phyloP scores from a whole-genome alignment of 2,113 vertebrate species.

The Steatornis caripensis region DNA sequence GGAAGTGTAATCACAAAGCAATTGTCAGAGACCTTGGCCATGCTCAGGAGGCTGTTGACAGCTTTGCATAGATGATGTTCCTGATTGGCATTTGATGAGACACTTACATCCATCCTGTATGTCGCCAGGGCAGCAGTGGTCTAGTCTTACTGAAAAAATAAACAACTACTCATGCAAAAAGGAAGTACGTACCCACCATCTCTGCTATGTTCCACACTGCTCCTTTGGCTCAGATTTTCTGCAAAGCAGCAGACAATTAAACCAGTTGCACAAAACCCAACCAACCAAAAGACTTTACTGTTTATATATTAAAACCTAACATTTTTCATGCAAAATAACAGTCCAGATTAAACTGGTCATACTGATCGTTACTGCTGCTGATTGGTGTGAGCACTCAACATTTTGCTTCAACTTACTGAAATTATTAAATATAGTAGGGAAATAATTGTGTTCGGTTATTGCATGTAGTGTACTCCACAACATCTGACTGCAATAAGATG shows the following conservation, averaged over 20 bases:
- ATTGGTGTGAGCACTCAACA: background rate
- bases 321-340: background rate
- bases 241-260: background rate
- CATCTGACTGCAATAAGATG: background rate
- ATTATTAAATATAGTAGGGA: background rate
- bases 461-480: background rate
- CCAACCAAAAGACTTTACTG: background rate
- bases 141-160: background rate
- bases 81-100: background rate
- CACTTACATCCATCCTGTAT: fast-evolving
- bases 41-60: background rate
- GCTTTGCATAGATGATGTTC: background rate
- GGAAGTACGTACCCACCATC: background rate
- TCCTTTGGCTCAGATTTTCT: background rate
- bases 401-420: background rate
- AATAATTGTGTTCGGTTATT: background rate
- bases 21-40: background rate
- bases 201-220: background rate
- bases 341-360: background rate
- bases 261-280: background rate
- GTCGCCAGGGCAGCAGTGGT: background rate
- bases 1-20: background rate
- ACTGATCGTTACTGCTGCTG: background rate
- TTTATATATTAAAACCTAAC: background rate
- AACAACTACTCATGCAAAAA: background rate